These are phyloP conservation scores for Silurus asotus DNA, from an alignment of 2,113 vertebrate genomes.

Conservation along the genomic window DNA sequence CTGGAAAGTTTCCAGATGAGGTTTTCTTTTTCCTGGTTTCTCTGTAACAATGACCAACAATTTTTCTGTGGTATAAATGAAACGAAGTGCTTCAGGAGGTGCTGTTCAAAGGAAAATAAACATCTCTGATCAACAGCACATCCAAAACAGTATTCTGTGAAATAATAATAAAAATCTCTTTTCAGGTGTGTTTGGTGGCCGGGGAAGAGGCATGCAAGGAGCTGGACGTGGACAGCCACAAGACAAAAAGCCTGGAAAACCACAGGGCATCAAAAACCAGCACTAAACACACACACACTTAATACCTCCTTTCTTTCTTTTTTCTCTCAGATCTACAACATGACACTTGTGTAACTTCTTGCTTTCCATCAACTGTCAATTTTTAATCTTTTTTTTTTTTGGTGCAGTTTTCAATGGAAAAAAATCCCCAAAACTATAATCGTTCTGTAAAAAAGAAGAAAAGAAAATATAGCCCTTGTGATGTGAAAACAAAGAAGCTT, in stretches of 20 bases:
- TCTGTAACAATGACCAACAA: not conserved
- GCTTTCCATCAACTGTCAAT: not conserved
- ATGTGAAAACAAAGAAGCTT: not conserved
- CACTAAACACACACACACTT: slow-evolving; percentile 69
- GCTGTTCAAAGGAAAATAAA: not conserved
- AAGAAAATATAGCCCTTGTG: not conserved
- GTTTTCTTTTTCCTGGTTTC: not conserved
- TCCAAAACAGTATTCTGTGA: not conserved
- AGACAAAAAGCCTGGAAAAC: slow-evolving; percentile 89
- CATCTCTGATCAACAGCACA: not conserved
- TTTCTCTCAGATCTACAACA: not conserved
- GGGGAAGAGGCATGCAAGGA: slow-evolving; percentile 81
- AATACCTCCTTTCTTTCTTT: not conserved
- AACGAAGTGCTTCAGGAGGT: not conserved
- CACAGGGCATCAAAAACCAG: slow-evolving; percentile 81
- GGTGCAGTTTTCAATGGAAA: not conserved
- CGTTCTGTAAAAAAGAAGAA: not conserved
- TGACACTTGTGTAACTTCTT: not conserved
- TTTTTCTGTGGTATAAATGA: not conserved
- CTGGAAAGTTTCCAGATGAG: not conserved
- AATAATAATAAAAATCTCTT: not conserved
- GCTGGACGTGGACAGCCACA: slow-evolving; percentile 80
- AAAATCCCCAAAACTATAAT: not conserved
- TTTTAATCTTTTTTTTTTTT: not conserved
- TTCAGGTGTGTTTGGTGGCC: slow-evolving; percentile 89